phyloP scores from a whole-genome alignment of 2,113 vertebrate genomes.

The Holacanthus passer region DNA sequence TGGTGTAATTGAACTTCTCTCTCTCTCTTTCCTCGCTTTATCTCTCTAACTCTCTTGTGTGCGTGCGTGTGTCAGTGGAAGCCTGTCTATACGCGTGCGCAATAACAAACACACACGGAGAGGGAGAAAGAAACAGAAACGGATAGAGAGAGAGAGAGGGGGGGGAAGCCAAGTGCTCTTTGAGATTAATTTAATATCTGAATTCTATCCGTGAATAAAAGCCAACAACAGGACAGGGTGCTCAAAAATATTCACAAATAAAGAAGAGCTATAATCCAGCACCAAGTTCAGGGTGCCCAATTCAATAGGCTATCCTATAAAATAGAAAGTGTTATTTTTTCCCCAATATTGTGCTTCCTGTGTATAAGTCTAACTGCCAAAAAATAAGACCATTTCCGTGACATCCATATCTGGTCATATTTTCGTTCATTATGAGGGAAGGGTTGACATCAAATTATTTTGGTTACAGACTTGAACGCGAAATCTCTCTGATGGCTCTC shows the following conservation, averaged over 20 bases:
- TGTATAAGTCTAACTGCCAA: no score
- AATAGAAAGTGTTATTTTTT: no score
- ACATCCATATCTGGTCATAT: no score
- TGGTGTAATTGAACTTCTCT: constrained; percentile 64
- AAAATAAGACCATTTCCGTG: background rate
- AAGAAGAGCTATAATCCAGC: background rate
- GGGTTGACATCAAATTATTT: background rate
- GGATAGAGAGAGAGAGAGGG: background rate
- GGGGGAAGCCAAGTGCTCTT: constrained; percentile 44
- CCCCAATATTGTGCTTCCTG: no score
- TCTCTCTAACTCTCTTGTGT: constrained; percentile 19
- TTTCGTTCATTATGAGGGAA: no score
- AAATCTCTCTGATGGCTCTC: background rate
- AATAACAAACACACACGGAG: constrained; percentile 47
- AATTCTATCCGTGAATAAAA: background rate
- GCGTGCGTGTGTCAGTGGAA: constrained; percentile 22
- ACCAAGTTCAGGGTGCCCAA: background rate
- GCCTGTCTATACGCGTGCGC: constrained; percentile 67
- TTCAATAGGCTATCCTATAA: no score
- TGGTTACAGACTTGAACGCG: background rate
- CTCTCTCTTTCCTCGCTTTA: constrained; percentile 19
- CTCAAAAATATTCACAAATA: background rate
- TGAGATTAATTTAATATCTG: constrained; percentile 10
- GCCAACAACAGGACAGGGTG: background rate
- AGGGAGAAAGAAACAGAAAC: constrained; percentile 4